phyloP scores from a whole-genome alignment of 2,888 invertebrate species.

The Acholoe squamosa region DNA sequence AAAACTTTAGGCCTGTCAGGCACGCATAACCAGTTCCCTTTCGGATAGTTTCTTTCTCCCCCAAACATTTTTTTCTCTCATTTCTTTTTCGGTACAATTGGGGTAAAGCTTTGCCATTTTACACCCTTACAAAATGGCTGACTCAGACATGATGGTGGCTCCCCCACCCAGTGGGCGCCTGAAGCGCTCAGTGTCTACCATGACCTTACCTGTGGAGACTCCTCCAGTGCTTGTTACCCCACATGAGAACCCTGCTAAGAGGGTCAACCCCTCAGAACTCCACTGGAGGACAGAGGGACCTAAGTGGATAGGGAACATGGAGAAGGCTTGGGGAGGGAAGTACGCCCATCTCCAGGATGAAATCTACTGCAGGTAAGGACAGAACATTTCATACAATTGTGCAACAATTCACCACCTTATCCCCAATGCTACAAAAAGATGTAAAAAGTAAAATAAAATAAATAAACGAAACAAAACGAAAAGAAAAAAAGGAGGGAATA shows the following conservation, averaged over 20 bases:
- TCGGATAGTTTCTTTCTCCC: no score
- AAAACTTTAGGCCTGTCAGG: no score
- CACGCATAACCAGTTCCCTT: no score
- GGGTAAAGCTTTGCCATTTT: no score
- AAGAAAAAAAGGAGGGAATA: no score
- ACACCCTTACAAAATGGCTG: background rate
- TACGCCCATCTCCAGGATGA: slow-evolving; percentile 67
- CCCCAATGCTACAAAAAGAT: no score
- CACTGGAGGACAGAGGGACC: slow-evolving; percentile 66
- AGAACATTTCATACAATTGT: no score
- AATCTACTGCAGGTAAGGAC: slow-evolving; percentile 36
- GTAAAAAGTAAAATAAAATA: no score
- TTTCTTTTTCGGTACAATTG: no score
- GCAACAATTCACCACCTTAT: no score
- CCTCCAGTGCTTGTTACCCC: background rate
- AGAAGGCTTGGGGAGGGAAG: slow-evolving; percentile 60
- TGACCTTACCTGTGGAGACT: background rate
- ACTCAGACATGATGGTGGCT: background rate
- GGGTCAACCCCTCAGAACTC: slow-evolving; percentile 66
- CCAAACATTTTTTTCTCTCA: no score
- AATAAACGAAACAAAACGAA: no score
- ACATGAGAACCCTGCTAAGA: background rate
- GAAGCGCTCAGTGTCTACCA: slow-evolving; percentile 53
- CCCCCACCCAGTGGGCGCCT: background rate
- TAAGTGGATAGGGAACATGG: slow-evolving; percentile 62